Evolutionary conservation across 2,797 vertebrate species (phyloP).

Genomic region (Babyrousa celebensis): DNA sequence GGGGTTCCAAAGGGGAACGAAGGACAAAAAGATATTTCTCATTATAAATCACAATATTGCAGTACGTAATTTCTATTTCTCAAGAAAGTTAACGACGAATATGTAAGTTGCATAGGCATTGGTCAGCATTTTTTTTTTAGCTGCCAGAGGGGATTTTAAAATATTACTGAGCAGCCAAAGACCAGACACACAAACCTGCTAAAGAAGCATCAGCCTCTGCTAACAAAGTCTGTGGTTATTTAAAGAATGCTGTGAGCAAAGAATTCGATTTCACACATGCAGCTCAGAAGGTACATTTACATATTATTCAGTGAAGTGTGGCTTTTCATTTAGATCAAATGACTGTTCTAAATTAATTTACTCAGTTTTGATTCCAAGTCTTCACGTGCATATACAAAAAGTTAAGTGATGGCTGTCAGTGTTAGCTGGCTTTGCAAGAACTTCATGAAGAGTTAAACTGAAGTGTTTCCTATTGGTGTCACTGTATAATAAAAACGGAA

Average conservation of each 20-base stretch:
- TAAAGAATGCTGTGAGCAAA: neutral
- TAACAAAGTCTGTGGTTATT: neutral
- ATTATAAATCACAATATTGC: neutral
- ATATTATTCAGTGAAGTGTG: conserved; percentile 30
- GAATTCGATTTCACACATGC: neutral
- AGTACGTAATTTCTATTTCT: neutral
- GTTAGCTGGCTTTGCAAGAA: neutral
- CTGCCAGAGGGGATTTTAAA: neutral
- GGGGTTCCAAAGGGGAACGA: neutral
- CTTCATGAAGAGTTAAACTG: neutral
- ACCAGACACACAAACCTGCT: neutral
- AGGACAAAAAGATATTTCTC: neutral
- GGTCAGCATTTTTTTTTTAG: neutral
- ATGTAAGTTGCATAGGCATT: neutral
- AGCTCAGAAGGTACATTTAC: conserved; percentile 20
- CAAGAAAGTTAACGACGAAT: neutral
- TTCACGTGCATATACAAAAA: neutral
- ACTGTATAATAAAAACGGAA: neutral
- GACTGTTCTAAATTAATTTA: conserved; percentile 37
- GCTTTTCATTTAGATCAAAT: conserved; percentile 53
- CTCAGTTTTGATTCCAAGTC: conserved; percentile 18
- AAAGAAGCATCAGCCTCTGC: neutral
- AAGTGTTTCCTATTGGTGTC: neutral
- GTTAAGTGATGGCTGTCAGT: neutral
- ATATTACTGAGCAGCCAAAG: neutral